phyloP scores from a whole-genome alignment of 2,113 vertebrate genomes.

The Pelusios castaneus region DNA sequence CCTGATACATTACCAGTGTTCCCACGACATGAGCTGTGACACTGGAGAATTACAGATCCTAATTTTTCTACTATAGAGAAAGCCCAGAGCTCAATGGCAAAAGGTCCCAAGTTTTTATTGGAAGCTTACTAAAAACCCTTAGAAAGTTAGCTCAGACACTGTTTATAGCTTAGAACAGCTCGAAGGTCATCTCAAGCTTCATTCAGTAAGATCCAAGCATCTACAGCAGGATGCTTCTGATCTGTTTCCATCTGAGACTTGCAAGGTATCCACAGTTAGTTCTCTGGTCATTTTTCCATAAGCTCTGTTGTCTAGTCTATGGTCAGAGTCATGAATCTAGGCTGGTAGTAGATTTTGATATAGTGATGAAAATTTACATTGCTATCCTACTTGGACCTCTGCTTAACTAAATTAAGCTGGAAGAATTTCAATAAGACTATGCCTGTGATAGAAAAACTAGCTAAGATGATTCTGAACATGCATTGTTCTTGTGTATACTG shows the following conservation, averaged over 20 bases:
- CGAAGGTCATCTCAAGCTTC: no score
- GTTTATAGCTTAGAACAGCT: background rate
- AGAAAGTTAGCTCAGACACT: background rate
- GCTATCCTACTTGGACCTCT: background rate
- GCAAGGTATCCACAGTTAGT: background rate
- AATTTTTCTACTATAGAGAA: no score
- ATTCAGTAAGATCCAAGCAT: background rate
- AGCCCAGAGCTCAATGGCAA: no score
- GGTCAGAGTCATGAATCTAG: background rate
- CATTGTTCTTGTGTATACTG: background rate
- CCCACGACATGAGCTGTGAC: background rate
- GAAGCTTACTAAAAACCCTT: background rate
- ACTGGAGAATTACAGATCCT: background rate
- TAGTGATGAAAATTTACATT: background rate
- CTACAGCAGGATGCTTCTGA: background rate
- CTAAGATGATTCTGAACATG: fast-evolving
- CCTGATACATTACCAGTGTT: no score
- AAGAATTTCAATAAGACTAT: background rate
- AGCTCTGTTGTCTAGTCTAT: background rate
- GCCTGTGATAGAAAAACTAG: background rate
- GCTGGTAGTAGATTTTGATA: background rate
- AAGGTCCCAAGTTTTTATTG: background rate
- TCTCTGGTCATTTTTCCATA: background rate
- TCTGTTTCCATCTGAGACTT: background rate
- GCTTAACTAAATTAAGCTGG: background rate